A percentile compares a stretch with the other conserved stretches of the same genome.
These are phyloP conservation scores for Papilio machaon DNA, from an alignment of 1,140 invertebrate genomes.

Conservation along the genomic window DNA sequence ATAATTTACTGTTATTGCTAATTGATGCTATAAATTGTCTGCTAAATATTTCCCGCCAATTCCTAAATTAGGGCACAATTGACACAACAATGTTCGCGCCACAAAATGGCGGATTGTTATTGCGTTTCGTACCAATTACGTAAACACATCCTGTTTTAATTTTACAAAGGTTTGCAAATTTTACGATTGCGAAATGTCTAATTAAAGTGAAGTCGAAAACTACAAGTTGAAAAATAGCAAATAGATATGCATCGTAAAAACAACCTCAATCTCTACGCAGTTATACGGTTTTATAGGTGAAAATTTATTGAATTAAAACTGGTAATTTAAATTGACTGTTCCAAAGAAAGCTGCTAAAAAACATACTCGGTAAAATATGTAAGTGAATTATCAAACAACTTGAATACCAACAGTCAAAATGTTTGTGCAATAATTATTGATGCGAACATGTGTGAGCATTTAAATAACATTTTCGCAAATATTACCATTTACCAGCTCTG, in stretches of 20 bases:
- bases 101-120: constrained; percentile 41
- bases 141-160: constrained; percentile 9
- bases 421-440: constrained; percentile 46
- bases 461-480: constrained; percentile 48
- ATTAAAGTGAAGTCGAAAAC: neutral
- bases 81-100: constrained; percentile 41
- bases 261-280: too few species aligned
- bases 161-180: constrained; percentile 6
- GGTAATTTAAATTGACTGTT: too few species aligned
- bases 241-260: too few species aligned
- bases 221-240: neutral
- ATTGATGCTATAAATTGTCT: constrained; percentile 22
- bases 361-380: constrained; percentile 36
- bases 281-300: too few species aligned
- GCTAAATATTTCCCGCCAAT: constrained; percentile 32
- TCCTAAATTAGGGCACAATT: constrained; percentile 45
- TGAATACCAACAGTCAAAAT: too few species aligned
- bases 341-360: too few species aligned
- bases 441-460: constrained; percentile 46
- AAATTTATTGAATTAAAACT: too few species aligned
- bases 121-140: constrained; percentile 40
- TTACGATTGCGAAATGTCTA: neutral
- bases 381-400: too few species aligned
- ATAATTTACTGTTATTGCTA: constrained; percentile 27
- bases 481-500: constrained; percentile 25